These are phyloP conservation scores for Eupeodes luniger DNA, from an alignment of 2,888 invertebrate species.

Conservation along the genomic window DNA sequence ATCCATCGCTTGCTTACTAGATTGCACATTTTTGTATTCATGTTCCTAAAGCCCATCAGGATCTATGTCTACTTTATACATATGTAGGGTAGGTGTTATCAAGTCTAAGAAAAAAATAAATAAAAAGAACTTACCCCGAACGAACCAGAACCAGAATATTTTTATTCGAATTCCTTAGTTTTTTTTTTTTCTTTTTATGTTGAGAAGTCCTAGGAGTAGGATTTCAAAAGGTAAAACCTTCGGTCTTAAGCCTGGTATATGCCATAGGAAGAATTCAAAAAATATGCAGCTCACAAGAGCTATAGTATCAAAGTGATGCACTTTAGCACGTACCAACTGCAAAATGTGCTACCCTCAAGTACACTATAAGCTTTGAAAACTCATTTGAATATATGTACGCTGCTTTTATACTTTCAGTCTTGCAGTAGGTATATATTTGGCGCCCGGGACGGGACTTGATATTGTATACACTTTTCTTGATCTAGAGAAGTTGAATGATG, in stretches of 20 bases:
- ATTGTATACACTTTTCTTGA: neutral
- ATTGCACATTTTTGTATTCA: neutral
- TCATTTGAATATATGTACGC: conserved; percentile 58
- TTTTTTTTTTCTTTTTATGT: neutral
- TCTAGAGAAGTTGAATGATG: conserved; percentile 24
- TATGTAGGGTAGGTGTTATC: conserved; percentile 12
- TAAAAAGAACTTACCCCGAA: neutral
- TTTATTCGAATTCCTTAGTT: conserved; percentile 17
- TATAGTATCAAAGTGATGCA: conserved; percentile 55
- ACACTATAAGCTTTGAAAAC: conserved; percentile 53
- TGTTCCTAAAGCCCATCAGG: neutral
- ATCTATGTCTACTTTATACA: neutral
- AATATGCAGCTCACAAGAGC: conserved; percentile 20
- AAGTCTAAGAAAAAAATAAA: conserved; percentile 31
- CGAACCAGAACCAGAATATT: neutral
- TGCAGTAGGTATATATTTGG: conserved; percentile 26
- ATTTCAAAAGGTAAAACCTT: conserved; percentile 17
- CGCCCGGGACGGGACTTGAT: conserved; percentile 22
- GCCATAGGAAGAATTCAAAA: neutral
- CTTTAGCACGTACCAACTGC: conserved; percentile 71
- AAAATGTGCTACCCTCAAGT: conserved; percentile 67
- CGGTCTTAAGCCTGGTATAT: conserved; percentile 12
- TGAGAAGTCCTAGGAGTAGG: neutral
- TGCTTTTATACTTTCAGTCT: no score
- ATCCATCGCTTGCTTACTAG: neutral